Evolutionary conservation across 2,113 vertebrate genomes (phyloP), one percentile per base, ranked within the genome.

Genomic region (Falco punctatus): DNA sequence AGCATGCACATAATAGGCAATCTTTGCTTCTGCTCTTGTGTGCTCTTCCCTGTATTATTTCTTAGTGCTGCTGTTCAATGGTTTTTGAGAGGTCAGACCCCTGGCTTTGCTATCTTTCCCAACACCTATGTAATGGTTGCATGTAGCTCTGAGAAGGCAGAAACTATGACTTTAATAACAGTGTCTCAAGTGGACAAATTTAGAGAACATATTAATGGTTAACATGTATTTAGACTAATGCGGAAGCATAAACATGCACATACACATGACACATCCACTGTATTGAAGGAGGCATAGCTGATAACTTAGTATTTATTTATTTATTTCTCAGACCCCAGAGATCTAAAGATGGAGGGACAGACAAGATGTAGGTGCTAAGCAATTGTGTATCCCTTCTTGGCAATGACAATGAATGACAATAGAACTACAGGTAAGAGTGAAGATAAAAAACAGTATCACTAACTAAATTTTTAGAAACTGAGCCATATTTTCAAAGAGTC

Each of bases 241-340:
- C 3, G 10, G 20, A 35, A 66, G 17, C 32, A 61, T 51, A 77
- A 67, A 70, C 0, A 2, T 0, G 1, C 28, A 55, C 6, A 23
- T 6, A 40, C 10, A 26, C 5, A 10, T 2, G 5, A 65, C 19
- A 23, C 42, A 22, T 28, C 28, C 59, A 35, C 48, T 67, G 17
- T 38, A 16, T 23, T 55, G 59, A 70, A 44, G 62, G 26, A 84
- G 10, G 1, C 1, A 0, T 74, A n/a, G 20, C 9, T 46, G 30
- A 26, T 49, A 77, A 51, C 9, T 74, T 51, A 33, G 14, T 33
- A 32, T 58, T 81, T 88, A 48, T 58, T 81, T 88, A 48, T 82
- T 94, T 74, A 77, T 81, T 88, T 81, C 11, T 88, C 21, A 24
- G 16, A 33, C 10, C 71, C 38, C 59, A 59, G 58, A 59, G 28